Base-by-base conservation (phyloP, 1,140 invertebrate genomes). In the Pentalonia nigronervosa region DNA sequence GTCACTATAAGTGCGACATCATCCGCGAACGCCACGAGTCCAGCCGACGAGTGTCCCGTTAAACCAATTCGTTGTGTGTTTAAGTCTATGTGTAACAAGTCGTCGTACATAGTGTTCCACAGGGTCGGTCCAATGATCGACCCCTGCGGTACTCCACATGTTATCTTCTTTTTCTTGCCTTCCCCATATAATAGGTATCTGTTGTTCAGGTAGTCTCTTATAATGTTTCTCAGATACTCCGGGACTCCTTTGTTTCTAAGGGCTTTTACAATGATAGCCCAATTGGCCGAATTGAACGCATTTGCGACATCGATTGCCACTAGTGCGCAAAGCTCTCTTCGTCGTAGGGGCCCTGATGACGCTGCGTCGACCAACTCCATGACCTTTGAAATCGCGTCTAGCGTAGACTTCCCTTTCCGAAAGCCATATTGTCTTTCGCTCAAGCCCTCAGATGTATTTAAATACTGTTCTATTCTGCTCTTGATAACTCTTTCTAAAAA, bases 101-200 rank as follows among this genome's bases (percentile, higher is more conserved):
- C 94, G 84, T 96, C 95, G 41, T 96, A 95, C 25, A 95, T 93
- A 0, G 95, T 34, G 90, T 95, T 96, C 95, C 17, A 90, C 20
- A 56, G 53, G 7, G 53, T 56, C 53, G 53, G 53, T 56, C 53
- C 53, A 56, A 56, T 95, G 2, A 95, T 95, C 0, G 95, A 96
- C 0, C 95, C 95, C 94, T 96, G 95, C 0, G 95, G 95, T 67
- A 95, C 95, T 0, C 96, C 95, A 94, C 94, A 95, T 0, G 94
- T 95, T 7, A 94, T 94, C 1, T 53, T 14, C 14, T 48, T n/a
- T 20, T 53, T 47, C 50, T 86, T 23, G 20, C 45, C 83, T 45
- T 93, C 93, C 21, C 93, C 93, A 34, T 86, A 56, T 56, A 87
- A 11, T 8, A 93, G 14, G n/a, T 36, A 41, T 47, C 93, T 93